Base-by-base conservation (phyloP, 2,113 vertebrate species). In the Calidris pugnax region DNA sequence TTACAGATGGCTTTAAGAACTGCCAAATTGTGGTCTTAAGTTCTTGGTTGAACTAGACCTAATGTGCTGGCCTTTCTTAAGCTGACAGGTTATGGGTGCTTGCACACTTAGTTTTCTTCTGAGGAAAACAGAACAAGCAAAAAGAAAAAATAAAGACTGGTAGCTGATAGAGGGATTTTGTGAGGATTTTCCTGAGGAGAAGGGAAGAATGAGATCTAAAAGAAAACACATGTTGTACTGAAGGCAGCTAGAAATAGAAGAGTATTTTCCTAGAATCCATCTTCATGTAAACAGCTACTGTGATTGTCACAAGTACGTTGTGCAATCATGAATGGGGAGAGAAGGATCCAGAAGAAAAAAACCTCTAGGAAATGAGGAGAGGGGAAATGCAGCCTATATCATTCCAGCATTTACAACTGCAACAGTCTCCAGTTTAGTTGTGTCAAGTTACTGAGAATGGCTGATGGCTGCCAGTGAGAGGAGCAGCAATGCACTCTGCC, bases 381-480 rank as follows among this genome's bases (percentile, higher is more conserved):
- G 33, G 32, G 33, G 35, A 91, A 89, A 55, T 26, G 53, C 37
- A 85, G 69, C 45, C 69, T 69, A 0, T 45, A 55, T 50, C 41
- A 48, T 67, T 91, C 77, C 75, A 95, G 69, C 50, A 37, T 77
- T 93, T 85, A 50, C 60, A 87, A 85, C 73, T 96, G 88, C 73
- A 79, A 37, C 51, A 45, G 21, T 47, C 86, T 95, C 90, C 83
- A 95, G 86, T 69, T 91, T 72, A 64, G 85, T 33, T 95, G 71
- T 88, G 89, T 95, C 85, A 86, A 84, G 60, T 90, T 86, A 81
- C 83, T 77, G 87, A 71, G 88, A 83, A 86, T 14, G 82, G 84
- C 85, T 84, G 85, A 74, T 72, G 76, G 71, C 81, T 97, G 95
- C 90, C 96, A 95, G 79, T 2, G 3, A 96, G 87, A 92, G 75